Base-by-base conservation (phyloP, 1,140 invertebrate genomes). In the Cyclargus thomasi region DNA sequence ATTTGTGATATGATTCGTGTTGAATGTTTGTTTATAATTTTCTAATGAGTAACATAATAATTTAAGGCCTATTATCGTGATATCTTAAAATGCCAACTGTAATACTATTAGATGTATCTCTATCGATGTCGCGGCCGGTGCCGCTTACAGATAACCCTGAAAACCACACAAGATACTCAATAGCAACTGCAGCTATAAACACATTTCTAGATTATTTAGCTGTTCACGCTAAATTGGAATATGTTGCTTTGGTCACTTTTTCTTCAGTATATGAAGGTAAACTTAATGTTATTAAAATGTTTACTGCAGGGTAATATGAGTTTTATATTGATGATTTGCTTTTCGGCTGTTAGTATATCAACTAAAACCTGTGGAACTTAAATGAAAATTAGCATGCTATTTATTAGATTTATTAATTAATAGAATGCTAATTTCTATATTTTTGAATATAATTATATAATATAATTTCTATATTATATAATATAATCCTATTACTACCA, bases 231-330 rank as follows among this genome's bases (percentile, higher is more conserved):
- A 98, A 96, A 91, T 81, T 99, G 63, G 98, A 99, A 91, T 97
- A 98, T 91, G 95, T 97, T 10, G 93, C 97, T n/a, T 85, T 99
- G 88, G 95, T 98, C 1, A 92, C 94, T 0, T 98, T 96, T 84
- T 97, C 96, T 3, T 96, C 95, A 11, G 78, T 93, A 0, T 95
- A 94, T 83, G 96, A 97, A 81, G 79, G 90, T 91, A 80, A 79
- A 47, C 11, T 62, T 67, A 22, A 63, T 18, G 18, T 14, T 20
- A 36, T 55, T 21, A 21, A 59, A 67, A 67, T 59, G 8, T 20
- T n/a, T 47, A 55, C 22, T 21, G 11, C 22, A 23, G 16, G 20
- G 16, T 62, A 14, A 6, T 11, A 59, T 59, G 17, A 20, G 18
- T 21, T 20, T 1, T 59, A 59, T 22, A 6, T 11, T 16, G 8